Evolutionary conservation across 2,113 vertebrate species (phyloP), one percentile per base, ranked within the genome.

Genomic region (Mohoua ochrocephala): DNA sequence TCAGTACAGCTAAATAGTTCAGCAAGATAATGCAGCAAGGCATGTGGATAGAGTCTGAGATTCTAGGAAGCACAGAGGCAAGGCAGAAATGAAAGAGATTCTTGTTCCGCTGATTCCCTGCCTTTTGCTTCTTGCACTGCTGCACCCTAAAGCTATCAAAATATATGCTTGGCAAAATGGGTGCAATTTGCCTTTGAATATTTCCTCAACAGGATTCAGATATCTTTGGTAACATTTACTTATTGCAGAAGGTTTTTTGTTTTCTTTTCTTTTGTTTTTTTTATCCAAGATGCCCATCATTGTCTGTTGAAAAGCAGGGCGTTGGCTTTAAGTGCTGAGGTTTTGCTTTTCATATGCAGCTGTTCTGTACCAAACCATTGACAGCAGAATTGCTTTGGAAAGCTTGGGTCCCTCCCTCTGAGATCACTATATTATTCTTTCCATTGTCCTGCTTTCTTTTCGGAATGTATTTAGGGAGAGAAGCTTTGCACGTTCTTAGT

Each of bases 341-440:
- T 96, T 97, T 96, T 96, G 94, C 87, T 96, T 96, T 97, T 95
- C 88, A 53, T 80, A 81, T 91, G 94, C 94, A 96, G 93, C 81
- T 95, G 83, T 94, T 95, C 85, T 90, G 73, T 91, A 96, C 82
- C 84, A 95, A 88, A 87, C 80, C 95, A 95, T 92, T 97, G 96
- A 94, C 90, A 91, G 87, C 84, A 93, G 93, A 94, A 93, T 93
- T 94, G 92, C 91, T 94, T 94, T 96, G 92, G 93, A 97, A 95
- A 94, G 91, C 91, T 96, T 92, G 88, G 76, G 93, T 92, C 84
- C 94, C 86, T 97, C 95, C 94, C 95, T 97, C 90, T 96, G 96
- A 97, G 93, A 91, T 97, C 92, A 96, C 87, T 91, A 31, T 90
- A 92, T 96, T 97, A 92, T 97, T 94, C 91, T 97, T 97, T 96